phyloP scores from a whole-genome alignment of 23 tunicate genomes.

The Aplidium turbinatum region DNA sequence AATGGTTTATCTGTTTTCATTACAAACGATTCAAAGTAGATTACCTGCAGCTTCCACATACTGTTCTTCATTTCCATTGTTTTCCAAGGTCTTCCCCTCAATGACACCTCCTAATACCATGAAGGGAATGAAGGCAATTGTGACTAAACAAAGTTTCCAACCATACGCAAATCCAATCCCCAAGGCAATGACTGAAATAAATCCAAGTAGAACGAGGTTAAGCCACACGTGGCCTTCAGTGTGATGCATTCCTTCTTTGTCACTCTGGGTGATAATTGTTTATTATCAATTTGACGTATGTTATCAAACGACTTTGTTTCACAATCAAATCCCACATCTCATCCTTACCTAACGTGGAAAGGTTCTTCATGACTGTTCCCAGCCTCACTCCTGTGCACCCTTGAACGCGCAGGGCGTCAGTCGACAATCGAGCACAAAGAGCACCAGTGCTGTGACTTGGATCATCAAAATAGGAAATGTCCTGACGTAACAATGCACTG shows the following conservation, averaged over 20 bases:
- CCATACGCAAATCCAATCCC: slow-evolving; percentile 86
- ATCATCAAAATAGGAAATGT: slow-evolving; percentile 85
- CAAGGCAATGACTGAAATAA: slow-evolving; percentile 83
- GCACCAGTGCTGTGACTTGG: slow-evolving; percentile 89
- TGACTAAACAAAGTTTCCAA: slow-evolving; percentile 81
- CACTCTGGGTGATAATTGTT: too few species aligned
- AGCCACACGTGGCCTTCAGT: too few species aligned
- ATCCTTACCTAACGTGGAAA: slow-evolving; percentile 62
- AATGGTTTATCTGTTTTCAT: background rate
- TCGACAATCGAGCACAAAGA: slow-evolving; percentile 72
- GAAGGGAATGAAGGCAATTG: slow-evolving; percentile 80
- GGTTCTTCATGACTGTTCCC: slow-evolving; percentile 74
- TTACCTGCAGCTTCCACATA: slow-evolving; percentile 24
- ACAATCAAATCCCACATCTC: too few species aligned
- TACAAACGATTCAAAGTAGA: background rate
- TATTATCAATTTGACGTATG: too few species aligned
- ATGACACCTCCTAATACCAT: slow-evolving; percentile 75
- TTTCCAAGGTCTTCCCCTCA: slow-evolving; percentile 49
- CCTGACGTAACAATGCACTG: slow-evolving; percentile 63
- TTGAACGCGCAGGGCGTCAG: slow-evolving; percentile 88
- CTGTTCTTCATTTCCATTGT: slow-evolving; percentile 17
- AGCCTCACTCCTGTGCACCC: slow-evolving; percentile 87
- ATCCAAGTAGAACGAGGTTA: too few species aligned
- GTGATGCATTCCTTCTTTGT: too few species aligned
- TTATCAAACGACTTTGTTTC: too few species aligned